These are phyloP conservation scores for Cololabis saira DNA, from an alignment of 2,113 vertebrate species.

Conservation along the genomic window DNA sequence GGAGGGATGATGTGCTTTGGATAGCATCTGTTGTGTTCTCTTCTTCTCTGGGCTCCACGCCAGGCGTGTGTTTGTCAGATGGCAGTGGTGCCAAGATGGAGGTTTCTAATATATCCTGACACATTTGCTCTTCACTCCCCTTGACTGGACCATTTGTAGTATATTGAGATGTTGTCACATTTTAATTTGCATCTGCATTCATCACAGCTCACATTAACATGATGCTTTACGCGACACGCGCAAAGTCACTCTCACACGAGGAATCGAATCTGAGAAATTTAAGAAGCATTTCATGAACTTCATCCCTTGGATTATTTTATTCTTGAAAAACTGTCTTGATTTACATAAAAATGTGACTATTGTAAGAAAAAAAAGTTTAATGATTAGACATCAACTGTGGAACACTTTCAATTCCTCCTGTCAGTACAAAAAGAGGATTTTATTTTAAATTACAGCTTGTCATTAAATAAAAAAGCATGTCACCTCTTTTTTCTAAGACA, in stretches of 20 bases:
- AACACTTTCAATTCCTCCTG: too few relatives aligned
- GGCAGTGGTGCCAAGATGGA: conserved; percentile 67
- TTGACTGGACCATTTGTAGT: conserved; percentile 63
- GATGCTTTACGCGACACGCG: conserved; percentile 11
- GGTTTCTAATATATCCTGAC: conserved; percentile 66
- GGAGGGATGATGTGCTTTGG: conserved; percentile 56
- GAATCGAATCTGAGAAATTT: too few relatives aligned
- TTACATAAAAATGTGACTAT: too few relatives aligned
- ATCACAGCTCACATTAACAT: conserved; percentile 40
- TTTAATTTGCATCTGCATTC: conserved; percentile 49
- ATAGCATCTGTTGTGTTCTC: conserved; percentile 76
- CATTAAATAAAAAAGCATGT: too few relatives aligned
- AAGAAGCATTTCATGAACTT: too few relatives aligned
- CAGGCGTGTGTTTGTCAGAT: conserved; percentile 73
- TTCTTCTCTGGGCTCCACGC: conserved; percentile 62
- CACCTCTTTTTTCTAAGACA: too few relatives aligned
- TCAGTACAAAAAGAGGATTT: too few relatives aligned
- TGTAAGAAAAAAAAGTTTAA: too few relatives aligned
- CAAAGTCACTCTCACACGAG: conserved; percentile 9
- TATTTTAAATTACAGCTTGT: too few relatives aligned
- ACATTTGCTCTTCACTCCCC: conserved; percentile 47
- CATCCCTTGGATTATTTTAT: too few relatives aligned
- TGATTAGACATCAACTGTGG: too few relatives aligned
- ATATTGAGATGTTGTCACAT: conserved; percentile 43
- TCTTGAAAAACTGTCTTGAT: too few relatives aligned